Conservation (phyloP, 2,888 invertebrate species). For the Bombyx huttoni region DNA sequence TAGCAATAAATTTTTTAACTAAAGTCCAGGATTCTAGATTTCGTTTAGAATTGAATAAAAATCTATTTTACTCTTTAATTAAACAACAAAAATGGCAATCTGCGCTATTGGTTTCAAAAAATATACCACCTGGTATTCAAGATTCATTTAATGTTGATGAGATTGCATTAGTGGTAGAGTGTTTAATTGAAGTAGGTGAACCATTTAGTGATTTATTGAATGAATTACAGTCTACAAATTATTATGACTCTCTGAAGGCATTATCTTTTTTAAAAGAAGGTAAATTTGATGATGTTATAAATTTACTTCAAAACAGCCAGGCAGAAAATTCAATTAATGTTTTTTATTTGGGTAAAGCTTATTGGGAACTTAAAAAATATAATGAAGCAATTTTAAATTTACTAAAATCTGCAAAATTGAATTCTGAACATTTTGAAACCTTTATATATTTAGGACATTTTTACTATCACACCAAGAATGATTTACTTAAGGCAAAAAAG, state of each 20-base stretch:
- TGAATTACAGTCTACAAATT: conserved; percentile 31
- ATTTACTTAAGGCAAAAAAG: conserved; percentile 81
- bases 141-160: conserved; percentile 30
- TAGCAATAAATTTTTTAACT: conserved; percentile 46
- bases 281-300: conserved; percentile 68
- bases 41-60: conserved; percentile 29
- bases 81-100: conserved; percentile 67
- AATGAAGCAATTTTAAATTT: conserved; percentile 75
- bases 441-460: conserved; percentile 84
- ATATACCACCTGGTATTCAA: conserved; percentile 19
- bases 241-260: conserved; percentile 57
- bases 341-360: conserved; percentile 73
- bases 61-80: conserved; percentile 37
- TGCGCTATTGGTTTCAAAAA: conserved; percentile 45
- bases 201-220: conserved; percentile 30
- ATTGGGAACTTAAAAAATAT: conserved; percentile 72
- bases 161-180: conserved; percentile 39
- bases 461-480: conserved; percentile 75
- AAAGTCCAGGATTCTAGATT: conserved; percentile 41
- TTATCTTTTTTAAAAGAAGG: conserved; percentile 59
- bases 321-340: conserved; percentile 62
- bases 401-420: conserved; percentile 78
- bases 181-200: conserved; percentile 44
- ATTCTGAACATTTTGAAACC: conserved; percentile 81
- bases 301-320: conserved; percentile 52